Conservation (phyloP, 2,888 invertebrate species). For the Cinara cedri region DNA sequence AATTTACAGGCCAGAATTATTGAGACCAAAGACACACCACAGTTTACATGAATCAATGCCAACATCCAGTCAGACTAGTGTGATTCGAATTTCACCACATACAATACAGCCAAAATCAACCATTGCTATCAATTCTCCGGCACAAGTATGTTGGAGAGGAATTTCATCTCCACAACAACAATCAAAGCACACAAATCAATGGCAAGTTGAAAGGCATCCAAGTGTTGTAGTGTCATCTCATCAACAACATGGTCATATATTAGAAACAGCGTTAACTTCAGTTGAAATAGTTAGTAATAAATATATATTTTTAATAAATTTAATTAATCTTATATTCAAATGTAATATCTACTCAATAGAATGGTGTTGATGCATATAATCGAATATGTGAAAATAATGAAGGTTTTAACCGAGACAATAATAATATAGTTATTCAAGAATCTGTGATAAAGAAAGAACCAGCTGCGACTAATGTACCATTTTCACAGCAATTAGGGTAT, state of each 20-base stretch:
- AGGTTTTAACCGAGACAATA: conserved; percentile 30
- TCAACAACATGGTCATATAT: conserved; percentile 59
- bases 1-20: conserved; percentile 72
- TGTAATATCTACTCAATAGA: conserved; percentile 4
- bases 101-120: conserved; percentile 47
- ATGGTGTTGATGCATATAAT: conserved; percentile 37
- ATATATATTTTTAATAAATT: conserved; percentile 8
- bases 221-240: conserved; percentile 58
- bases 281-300: conserved; percentile 35
- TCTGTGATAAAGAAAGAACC: conserved; percentile 60
- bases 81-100: conserved; percentile 80
- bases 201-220: conserved; percentile 53
- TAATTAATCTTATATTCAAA: background rate
- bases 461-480: conserved; percentile 22
- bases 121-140: conserved; percentile 26
- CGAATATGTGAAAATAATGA: conserved; percentile 40
- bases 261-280: conserved; percentile 58
- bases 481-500: conserved; percentile 30
- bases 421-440: conserved; percentile 58
- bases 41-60: conserved; percentile 66
- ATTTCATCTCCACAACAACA: conserved; percentile 33
- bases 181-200: conserved; percentile 23
- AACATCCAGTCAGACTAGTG: conserved; percentile 69
- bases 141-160: conserved; percentile 47
- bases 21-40: conserved; percentile 69